Conservation (phyloP, 2,113 vertebrate genomes). For the Anas platyrhynchos region DNA sequence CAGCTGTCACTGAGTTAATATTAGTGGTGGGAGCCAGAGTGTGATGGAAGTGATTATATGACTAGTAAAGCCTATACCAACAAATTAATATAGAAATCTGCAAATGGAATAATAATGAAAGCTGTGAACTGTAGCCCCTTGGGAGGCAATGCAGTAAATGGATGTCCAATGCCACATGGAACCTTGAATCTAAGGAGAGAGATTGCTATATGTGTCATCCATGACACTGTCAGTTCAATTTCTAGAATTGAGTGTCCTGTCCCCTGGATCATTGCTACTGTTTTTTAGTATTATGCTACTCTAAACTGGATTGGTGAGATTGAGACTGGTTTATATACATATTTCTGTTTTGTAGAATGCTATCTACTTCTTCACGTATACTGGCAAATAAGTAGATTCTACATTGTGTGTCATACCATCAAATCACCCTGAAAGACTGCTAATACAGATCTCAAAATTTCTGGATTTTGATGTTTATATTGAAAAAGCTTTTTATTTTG, state of each 20-base stretch:
- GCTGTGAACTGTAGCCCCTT: neutral
- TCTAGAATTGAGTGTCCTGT: neutral
- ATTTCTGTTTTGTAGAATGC: neutral
- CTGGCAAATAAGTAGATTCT: neutral
- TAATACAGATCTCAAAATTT: neutral
- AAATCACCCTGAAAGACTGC: neutral
- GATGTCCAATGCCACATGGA: neutral
- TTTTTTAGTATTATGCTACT: neutral
- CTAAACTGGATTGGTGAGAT: neutral
- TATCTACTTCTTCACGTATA: neutral
- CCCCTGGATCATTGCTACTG: neutral
- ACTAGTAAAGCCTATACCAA: neutral
- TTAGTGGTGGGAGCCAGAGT: neutral
- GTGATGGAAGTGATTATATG: neutral
- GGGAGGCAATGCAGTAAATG: neutral
- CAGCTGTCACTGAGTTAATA: neutral
- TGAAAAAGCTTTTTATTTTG: neutral
- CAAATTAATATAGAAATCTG: neutral
- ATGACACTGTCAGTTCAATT: neutral
- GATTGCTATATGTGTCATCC: neutral
- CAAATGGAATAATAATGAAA: neutral
- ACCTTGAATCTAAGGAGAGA: neutral
- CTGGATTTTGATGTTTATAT: neutral
- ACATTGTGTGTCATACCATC: neutral
- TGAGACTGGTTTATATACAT: neutral